Percentiles rank a stretch among this genome's conserved stretches.
Evolutionary conservation across 30 jellyfish, hydroid and myxozoan genomes (phyloP).

Genomic region (Hydra vulgaris): DNA sequence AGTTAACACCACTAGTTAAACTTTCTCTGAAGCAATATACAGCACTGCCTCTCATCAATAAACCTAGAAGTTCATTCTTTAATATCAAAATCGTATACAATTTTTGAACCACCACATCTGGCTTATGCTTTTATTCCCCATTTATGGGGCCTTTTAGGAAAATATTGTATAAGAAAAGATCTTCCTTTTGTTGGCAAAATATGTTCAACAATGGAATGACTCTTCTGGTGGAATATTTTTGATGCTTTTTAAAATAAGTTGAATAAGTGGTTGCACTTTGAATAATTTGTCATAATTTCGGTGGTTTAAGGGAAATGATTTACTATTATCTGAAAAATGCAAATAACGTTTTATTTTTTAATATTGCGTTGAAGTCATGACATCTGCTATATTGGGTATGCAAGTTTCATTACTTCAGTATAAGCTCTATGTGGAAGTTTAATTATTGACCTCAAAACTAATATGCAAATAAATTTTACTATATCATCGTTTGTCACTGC

Average conservation of each 20-base stretch:
- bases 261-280: not conserved
- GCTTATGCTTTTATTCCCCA: not conserved
- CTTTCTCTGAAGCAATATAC: not conserved
- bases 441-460: no score
- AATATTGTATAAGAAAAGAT: not conserved
- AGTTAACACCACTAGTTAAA: not conserved
- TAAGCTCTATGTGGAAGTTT: no score
- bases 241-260: not conserved
- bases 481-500: no score
- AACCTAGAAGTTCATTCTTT: not conserved
- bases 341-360: not conserved
- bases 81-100: not conserved
- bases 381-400: no score
- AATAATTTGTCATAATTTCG: not conserved
- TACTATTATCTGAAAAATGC: not conserved
- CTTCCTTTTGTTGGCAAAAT: not conserved
- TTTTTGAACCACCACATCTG: not conserved
- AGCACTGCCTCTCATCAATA: not conserved
- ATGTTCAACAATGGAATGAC: not conserved
- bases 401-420: no score
- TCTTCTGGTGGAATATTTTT: not conserved
- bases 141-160: conserved; percentile 4
- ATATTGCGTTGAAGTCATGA: no score
- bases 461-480: no score
- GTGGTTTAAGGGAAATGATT: not conserved